Evolutionary conservation across 2,888 invertebrate genomes (phyloP), one percentile per base, ranked within the genome.

Genomic region (Papilio protenor): DNA sequence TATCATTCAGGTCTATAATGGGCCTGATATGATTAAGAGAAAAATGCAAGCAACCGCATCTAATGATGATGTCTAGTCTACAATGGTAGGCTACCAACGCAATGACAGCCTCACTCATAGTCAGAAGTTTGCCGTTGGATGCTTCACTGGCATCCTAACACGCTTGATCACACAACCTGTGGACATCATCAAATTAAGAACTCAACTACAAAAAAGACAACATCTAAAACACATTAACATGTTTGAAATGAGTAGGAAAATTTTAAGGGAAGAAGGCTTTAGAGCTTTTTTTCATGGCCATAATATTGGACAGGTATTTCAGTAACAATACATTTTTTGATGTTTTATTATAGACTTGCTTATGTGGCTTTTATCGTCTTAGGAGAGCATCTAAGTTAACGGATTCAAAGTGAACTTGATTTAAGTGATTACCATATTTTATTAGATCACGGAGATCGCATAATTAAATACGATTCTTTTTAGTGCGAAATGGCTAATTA

Each of bases 241-340:
- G 73, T 91, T 98, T 40, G 98, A 97, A 86, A 97, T 98, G 0
- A 89, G 96, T 0, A 87, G 86, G 18, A 92, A 96, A 52, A 99
- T 99, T 77, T 88, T 96, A 0, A 93, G 89, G 73, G 98, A 99
- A 86, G 99, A 99, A 95, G 97, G 98, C 0, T 4, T 97, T 0
- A 86, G 87, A 1, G 98, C 99, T 0, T 96, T 99, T 81, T 99
- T 99, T 98, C 99, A 99, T 86, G 99, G 99, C 0, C 99, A 99
- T 89, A 94, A 97, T 81, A 97, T 99, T 14, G 99, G 98, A 1
- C 99, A 99, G 94, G 95, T 97, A 79, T 52, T 61, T 71, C 21
- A 57, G 64, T 45, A 71, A 18, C 16, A 1, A 27, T 14, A 21
- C 4, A 49, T 45, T 23, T 45, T 52, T 52, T 52, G 12, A 18